Evolutionary conservation across 2,888 invertebrate species (phyloP), one percentile per base, ranked within the genome.

Genomic region (Periphyllus acericola): DNA sequence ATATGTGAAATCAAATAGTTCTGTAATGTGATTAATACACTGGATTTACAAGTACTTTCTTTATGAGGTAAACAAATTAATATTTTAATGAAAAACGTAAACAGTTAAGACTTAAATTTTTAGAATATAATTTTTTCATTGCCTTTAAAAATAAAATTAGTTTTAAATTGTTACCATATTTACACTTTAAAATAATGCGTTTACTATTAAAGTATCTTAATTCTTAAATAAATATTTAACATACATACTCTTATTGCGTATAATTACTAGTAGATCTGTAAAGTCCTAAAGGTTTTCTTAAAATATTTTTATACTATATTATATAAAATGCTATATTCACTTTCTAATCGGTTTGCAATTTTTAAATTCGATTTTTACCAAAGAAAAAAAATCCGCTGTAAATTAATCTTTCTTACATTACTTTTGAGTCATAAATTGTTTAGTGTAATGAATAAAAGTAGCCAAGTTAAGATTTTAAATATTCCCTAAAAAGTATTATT

Each of bases 11-110:
- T 25, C 9, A 25, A 21, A 68, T 14, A 46, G 46, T 82, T 25
- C 9, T 81, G 46, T 40, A 81, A 81, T 60, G 46, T 82, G 46
- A 82, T 82, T 46, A 82, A 66, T 80, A 36, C 36, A 36, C 36
- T 80, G 60, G 60, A 80, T 81, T n/a, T 21, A 40, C 40, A 29
- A 36, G 19, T 80, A 36, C 80, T n/a, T 81, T 17, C 40, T 11
- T 71, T 52, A 71, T 25, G 25, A 82, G 82, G 71, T 82, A 82
- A 82, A 82, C 46, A 32, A 52, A 71, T 46, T 29, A 40, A 68
- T 71, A 60, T 34, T 78, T 78, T 14, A 25, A 79, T 60, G 9
- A 36, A 66, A 36, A 1, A n/a, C 19, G 17, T 52, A 75, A 34
- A 25, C 0, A 46, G 11, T 17, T 52, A 17, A 1, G 1, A 25